Percentiles rank a stretch among this genome's conserved stretches.
Conservation (phyloP, 2,888 invertebrate genomes). For the Ophion obscuratus region DNA sequence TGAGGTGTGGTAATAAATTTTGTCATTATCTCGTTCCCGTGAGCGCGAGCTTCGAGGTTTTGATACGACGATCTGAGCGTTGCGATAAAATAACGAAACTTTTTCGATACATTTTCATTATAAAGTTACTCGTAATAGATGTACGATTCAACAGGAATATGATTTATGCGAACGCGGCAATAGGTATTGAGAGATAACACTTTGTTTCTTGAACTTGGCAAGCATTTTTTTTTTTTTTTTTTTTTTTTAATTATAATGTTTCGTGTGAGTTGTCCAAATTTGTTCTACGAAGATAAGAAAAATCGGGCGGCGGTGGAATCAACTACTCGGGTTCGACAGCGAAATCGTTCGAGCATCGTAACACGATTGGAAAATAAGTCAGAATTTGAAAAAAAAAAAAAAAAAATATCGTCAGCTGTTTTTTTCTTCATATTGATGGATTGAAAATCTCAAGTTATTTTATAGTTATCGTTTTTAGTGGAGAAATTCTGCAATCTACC, state of each 20-base stretch:
- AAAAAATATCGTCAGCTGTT: too few species aligned
- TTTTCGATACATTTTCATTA: conserved; percentile 28
- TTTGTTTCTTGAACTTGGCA: not conserved
- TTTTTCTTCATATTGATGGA: too few species aligned
- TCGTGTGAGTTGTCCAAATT: not conserved
- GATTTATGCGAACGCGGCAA: not conserved
- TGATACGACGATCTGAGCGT: not conserved
- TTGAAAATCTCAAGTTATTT: too few species aligned
- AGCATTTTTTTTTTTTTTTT: not conserved
- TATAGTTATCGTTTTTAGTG: too few species aligned
- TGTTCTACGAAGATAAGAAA: not conserved
- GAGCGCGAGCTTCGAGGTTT: conserved; percentile 19
- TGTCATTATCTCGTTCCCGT: conserved; percentile 42
- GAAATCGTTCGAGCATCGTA: too few species aligned
- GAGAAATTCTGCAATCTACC: too few species aligned
- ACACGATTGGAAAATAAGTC: too few species aligned
- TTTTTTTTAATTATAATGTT: not conserved
- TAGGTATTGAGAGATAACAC: not conserved
- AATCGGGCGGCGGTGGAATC: not conserved
- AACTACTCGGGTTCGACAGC: too few species aligned
- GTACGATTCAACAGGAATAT: not conserved
- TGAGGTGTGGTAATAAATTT: conserved; percentile 40
- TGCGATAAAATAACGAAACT: conserved; percentile 21
- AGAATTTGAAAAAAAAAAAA: too few species aligned
- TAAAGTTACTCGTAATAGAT: not conserved